Conservation (phyloP, 2,888 invertebrate species). For the Oscheius sp. region DNA sequence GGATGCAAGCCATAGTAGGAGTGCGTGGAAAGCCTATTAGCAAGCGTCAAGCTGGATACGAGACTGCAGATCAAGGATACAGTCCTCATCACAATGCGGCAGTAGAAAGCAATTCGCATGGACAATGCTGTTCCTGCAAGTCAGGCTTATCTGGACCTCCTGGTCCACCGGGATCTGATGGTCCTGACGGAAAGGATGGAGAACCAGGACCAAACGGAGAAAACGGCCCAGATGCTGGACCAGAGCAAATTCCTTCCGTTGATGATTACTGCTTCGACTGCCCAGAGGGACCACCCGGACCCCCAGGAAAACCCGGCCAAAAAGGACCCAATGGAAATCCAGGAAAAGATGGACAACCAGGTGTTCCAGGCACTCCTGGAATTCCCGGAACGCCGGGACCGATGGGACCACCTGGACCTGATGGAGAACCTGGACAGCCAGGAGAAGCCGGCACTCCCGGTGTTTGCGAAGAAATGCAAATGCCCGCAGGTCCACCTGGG, state of each 20-base stretch:
- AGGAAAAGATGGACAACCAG: slow-evolving; percentile 59
- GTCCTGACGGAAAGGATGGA: slow-evolving; percentile 38
- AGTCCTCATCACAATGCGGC: slow-evolving; percentile 9
- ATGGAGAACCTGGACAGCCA: slow-evolving; percentile 47
- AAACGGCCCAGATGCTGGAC: slow-evolving; percentile 56
- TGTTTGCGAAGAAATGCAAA: slow-evolving; percentile 40
- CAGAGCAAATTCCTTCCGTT: slow-evolving; percentile 52
- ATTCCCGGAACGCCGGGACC: slow-evolving; percentile 58
- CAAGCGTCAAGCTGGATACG: slow-evolving; percentile 61
- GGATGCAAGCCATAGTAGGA: slow-evolving; percentile 56
- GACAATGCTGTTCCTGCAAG: slow-evolving; percentile 52
- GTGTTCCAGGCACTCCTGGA: slow-evolving; percentile 59
- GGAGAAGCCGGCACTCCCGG: slow-evolving; percentile 37
- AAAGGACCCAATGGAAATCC: slow-evolving; percentile 56
- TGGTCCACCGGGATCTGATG: slow-evolving; percentile 44
- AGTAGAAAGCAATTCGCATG: slow-evolving; percentile 22
- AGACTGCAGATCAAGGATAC: slow-evolving; percentile 6
- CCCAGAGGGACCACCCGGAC: slow-evolving; percentile 62
- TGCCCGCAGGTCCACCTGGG: slow-evolving; percentile 55
- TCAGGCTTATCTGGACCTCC: slow-evolving; percentile 51
- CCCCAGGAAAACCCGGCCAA: slow-evolving; percentile 55
- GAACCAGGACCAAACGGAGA: slow-evolving; percentile 48
- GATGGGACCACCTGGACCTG: slow-evolving; percentile 56
- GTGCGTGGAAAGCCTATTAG: slow-evolving; percentile 51
- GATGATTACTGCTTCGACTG: slow-evolving; percentile 66